phyloP scores from a whole-genome alignment of 2,113 vertebrate species.

The Dasyprocta punctata region DNA sequence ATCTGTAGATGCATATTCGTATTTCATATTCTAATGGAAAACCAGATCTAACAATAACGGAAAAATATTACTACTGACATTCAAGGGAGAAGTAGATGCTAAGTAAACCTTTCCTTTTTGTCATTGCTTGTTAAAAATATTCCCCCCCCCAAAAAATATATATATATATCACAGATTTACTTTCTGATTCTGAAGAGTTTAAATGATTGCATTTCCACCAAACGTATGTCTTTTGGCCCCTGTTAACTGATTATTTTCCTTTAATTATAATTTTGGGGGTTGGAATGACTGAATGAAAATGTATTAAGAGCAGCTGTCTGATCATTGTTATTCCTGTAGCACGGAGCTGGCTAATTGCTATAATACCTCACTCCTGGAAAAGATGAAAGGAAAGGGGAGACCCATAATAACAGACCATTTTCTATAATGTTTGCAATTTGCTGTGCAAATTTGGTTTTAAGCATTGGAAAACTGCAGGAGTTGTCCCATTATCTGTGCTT shows the following conservation, averaged over 20 bases:
- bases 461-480: conserved; percentile 58
- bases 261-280: conserved; percentile 10
- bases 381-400: neutral
- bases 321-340: neutral
- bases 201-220: conserved; percentile 18
- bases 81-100: neutral
- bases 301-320: conserved; percentile 23
- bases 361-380: neutral
- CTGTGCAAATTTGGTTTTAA: conserved; percentile 67
- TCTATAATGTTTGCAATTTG: conserved; percentile 51
- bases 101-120: conserved; percentile 9
- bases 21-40: conserved; percentile 25
- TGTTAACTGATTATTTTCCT: neutral
- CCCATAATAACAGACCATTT: conserved; percentile 42
- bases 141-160: neutral
- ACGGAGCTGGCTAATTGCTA: conserved; percentile 36
- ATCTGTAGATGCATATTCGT: neutral
- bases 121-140: neutral
- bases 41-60: neutral
- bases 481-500: conserved; percentile 58
- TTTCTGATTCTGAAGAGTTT: neutral
- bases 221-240: neutral
- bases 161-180: neutral
- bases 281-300: neutral
- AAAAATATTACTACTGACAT: neutral